Percentiles rank a stretch among this genome's conserved stretches.
These are phyloP conservation scores for Daubentonia madagascariensis DNA, from an alignment of 2,113 vertebrate genomes.

Conservation along the genomic window DNA sequence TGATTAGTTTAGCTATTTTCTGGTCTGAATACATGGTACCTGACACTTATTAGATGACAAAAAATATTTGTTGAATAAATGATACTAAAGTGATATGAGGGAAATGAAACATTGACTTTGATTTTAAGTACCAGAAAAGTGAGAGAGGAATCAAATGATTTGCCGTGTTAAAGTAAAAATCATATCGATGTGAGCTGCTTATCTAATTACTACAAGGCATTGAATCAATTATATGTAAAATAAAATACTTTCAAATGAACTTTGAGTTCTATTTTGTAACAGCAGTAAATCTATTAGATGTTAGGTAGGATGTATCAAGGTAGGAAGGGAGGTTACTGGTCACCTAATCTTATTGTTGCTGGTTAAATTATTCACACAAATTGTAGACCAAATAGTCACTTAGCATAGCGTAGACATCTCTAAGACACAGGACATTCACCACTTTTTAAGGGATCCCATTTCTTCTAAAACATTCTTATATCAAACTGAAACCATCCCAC, in stretches of 20 bases:
- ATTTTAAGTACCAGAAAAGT: constrained; percentile 29
- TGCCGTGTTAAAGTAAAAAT: not conserved
- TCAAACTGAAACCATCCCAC: not conserved
- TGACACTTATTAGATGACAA: not conserved
- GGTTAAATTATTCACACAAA: constrained; percentile 8
- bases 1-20: not conserved
- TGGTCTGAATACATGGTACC: not conserved
- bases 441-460: not conserved
- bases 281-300: not conserved
- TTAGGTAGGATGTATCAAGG: not conserved
- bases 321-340: not conserved
- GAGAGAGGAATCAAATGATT: not conserved
- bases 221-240: constrained; percentile 10
- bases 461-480: not conserved
- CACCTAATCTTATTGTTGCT: not conserved
- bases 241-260: not conserved
- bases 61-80: constrained; percentile 23
- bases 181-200: not conserved
- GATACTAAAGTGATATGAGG: not conserved
- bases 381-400: not conserved
- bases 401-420: not conserved
- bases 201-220: not conserved
- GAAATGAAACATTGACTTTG: constrained; percentile 15
- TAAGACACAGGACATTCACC: not conserved
- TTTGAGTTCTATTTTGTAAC: not conserved